These are phyloP conservation scores for Drosophila pseudoananassae DNA, from an alignment of 1,140 invertebrate genomes.

Conservation along the genomic window DNA sequence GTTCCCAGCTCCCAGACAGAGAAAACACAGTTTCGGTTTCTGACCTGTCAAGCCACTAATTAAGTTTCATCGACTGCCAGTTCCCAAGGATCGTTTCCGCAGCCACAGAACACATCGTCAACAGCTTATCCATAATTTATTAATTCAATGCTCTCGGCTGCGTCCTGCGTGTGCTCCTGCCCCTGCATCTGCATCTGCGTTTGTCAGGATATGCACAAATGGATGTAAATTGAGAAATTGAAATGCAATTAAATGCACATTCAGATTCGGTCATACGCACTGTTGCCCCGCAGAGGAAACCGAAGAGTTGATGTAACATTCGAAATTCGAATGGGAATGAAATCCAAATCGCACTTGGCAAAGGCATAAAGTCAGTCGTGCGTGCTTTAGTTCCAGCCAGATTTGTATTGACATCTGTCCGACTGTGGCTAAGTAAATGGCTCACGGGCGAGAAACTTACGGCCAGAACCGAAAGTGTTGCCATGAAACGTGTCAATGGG, in stretches of 20 bases:
- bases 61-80: slow-evolving; percentile 20
- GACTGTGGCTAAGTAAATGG: slow-evolving; percentile 63
- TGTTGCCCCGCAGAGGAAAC: slow-evolving; percentile 51
- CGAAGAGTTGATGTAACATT: slow-evolving; percentile 25
- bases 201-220: slow-evolving; percentile 42
- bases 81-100: slow-evolving; percentile 10
- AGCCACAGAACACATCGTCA: slow-evolving; percentile 19
- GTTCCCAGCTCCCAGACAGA: background rate
- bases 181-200: background rate
- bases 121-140: slow-evolving; percentile 44
- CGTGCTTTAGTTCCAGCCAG: slow-evolving; percentile 38
- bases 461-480: slow-evolving; percentile 54
- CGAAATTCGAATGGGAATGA: slow-evolving; percentile 20
- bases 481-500: slow-evolving; percentile 73
- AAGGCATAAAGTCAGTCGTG: slow-evolving; percentile 61
- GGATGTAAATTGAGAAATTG: slow-evolving; percentile 48
- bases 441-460: slow-evolving; percentile 35
- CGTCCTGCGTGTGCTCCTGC: background rate
- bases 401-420: slow-evolving; percentile 62
- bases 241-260: slow-evolving; percentile 69
- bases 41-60: slow-evolving; percentile 25
- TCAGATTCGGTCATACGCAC: slow-evolving; percentile 73
- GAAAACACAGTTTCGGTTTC: slow-evolving; percentile 7
- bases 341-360: slow-evolving; percentile 21
- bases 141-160: slow-evolving; percentile 35